Base-by-base conservation (phyloP, 2,113 vertebrate genomes). In the Clinocottus analis region DNA sequence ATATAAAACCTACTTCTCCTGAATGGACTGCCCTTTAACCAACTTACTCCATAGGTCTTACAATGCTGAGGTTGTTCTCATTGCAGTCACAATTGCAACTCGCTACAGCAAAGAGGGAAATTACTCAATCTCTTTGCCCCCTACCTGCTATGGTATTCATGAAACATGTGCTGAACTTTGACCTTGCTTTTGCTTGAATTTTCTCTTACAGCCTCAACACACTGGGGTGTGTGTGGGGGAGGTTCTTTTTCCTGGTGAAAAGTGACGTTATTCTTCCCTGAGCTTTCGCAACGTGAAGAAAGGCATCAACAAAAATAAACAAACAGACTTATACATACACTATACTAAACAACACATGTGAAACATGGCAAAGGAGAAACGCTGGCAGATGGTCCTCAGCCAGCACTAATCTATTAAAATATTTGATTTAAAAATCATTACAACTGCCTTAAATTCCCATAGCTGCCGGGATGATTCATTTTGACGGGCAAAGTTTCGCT, bases 1-100 rank as follows among this genome's bases (percentile, higher is more conserved):
- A 19, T 11, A 72, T 29, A 13, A 9, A n/a, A 29, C 23, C 39
- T 29, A 19, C 27, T 51, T 51, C 33, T 27, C 2, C 14, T 67
- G 29, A 72, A 49, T 62, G 25, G 7, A 7, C 11, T 67, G 45
- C 29, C 61, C 67, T 72, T 79, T 59, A 25, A 16, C 2, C 25
- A 45, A 7, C 19, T 49, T 51, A 49, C 14, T 23, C 35, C 12
- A 29, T 12, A 17, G 61, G 49, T 33, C 9, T 29, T 31, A 11
- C 23, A 47, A 25, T 13, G 27, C 43, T 43, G 33, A 65, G 25
- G 21, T 16, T 45, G 27, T 25, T 73, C 2, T 78, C 25, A 73
- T 21, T 56, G 23, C 7, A 25, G 23, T 51, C 33, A 37, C 11
- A n/a, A 58, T 14, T 58, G 11, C 29, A 23, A 33, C 13, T 25